These are phyloP conservation scores for Pipistrellus nathusii DNA, from an alignment of 2,797 vertebrate genomes.

Conservation along the genomic window DNA sequence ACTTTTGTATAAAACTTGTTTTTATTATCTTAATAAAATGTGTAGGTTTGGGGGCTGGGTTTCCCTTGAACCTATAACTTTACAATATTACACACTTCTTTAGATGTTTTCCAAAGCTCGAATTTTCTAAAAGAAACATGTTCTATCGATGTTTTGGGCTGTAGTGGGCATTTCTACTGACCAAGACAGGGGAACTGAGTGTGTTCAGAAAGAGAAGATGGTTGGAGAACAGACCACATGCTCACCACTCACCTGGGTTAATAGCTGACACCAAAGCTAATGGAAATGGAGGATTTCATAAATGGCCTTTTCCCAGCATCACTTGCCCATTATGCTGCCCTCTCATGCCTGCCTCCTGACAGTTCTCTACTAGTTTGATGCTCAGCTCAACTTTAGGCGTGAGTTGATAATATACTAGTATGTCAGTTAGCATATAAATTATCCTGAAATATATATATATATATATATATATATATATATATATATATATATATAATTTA, in stretches of 20 bases:
- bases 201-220: neutral
- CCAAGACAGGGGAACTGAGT: neutral
- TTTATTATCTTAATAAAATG: neutral
- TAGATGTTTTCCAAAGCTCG: neutral
- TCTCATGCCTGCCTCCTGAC: neutral
- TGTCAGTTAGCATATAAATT: neutral
- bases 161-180: neutral
- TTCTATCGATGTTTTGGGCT: neutral
- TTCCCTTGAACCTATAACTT: conserved; percentile 13
- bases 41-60: neutral
- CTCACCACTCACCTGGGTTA: neutral
- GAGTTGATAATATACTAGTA: neutral
- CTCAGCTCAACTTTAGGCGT: neutral
- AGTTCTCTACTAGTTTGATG: fast-evolving
- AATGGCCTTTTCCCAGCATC: neutral
- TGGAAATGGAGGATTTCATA: neutral
- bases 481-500: neutral
- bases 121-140: conserved; percentile 22
- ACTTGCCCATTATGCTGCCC: neutral
- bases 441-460: neutral
- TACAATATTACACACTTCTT: neutral
- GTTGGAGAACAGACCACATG: neutral
- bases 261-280: neutral
- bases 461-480: too few species aligned
- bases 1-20: conserved; percentile 42